Conservation (phyloP, 1,140 invertebrate species). For the Periplaneta americana region DNA sequence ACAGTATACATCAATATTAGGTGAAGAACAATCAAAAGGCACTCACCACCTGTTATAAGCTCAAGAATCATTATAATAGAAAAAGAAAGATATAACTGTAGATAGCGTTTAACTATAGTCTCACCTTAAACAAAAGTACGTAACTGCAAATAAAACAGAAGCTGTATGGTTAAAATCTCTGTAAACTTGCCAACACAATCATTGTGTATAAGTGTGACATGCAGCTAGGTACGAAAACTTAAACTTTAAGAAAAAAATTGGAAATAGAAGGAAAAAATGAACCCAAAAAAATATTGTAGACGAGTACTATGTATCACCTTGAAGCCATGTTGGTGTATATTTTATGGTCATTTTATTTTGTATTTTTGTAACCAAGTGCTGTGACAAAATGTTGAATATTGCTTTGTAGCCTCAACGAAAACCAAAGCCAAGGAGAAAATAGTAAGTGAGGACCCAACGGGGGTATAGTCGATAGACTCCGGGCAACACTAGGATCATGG, state of each 20-base stretch:
- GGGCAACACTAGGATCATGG: not conserved
- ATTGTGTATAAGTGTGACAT: not conserved
- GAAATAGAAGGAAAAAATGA: not conserved
- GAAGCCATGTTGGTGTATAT: constrained; percentile 20
- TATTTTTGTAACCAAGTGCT: constrained; percentile 22
- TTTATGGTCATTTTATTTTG: constrained; percentile 20
- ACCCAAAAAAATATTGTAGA: not conserved
- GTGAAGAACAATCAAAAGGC: constrained; percentile 13
- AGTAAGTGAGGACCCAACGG: not conserved
- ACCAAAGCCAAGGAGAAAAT: constrained; percentile 1
- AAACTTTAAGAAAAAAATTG: not conserved
- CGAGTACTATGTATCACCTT: constrained; percentile 8
- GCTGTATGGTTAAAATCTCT: not conserved
- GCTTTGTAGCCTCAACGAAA: constrained; percentile 17
- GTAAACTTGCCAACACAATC: not conserved
- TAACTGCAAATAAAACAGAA: not conserved
- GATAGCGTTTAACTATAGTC: not conserved
- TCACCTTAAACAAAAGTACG: not conserved
- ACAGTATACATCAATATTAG: constrained; percentile 6
- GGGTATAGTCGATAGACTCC: not conserved
- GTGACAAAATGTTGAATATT: constrained; percentile 17
- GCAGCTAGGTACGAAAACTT: not conserved
- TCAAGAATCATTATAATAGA: constrained; percentile 9
- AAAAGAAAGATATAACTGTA: constrained; percentile 2
- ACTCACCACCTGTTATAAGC: constrained; percentile 13